Evolutionary conservation across 1,140 invertebrate species (phyloP).

Genomic region (Zaprionus ghesquierei): DNA sequence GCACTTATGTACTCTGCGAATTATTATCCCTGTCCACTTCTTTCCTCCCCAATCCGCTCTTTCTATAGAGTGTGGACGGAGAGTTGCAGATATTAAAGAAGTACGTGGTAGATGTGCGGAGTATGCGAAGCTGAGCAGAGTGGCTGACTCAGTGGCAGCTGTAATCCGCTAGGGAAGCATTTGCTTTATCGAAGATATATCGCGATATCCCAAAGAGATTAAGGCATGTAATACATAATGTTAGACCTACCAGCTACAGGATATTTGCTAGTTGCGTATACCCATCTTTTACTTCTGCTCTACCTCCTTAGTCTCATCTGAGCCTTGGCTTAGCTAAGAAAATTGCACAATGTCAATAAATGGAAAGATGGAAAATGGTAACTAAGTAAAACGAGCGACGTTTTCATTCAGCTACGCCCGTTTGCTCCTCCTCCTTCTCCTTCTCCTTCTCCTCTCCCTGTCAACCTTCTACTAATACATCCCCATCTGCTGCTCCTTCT

Average conservation of each 20-base stretch:
- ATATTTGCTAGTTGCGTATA: not conserved
- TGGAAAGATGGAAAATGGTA: constrained; percentile 31
- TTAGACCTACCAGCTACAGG: not conserved
- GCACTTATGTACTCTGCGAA: constrained; percentile 66
- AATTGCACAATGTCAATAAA: constrained; percentile 21
- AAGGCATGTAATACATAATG: no score
- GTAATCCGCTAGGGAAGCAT: no score
- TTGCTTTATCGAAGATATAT: no score
- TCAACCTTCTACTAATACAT: not conserved
- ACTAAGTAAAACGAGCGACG: constrained; percentile 17
- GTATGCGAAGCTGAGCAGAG: not conserved
- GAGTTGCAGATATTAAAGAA: not conserved
- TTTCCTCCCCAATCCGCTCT: not conserved
- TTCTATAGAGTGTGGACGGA: not conserved
- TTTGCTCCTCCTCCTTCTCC: not conserved
- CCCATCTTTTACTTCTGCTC: not conserved
- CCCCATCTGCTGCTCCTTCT: not conserved
- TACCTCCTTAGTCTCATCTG: not conserved
- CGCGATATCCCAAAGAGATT: no score
- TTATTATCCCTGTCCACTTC: constrained; percentile 40
- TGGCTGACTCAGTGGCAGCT: no score
- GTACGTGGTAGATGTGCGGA: not conserved
- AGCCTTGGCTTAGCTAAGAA: not conserved
- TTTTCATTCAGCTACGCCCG: not conserved
- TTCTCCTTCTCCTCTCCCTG: not conserved